Percentiles rank a stretch among this genome's conserved stretches.
These are phyloP conservation scores for Dreissena polymorpha DNA, from an alignment of 1,140 invertebrate species.

Conservation along the genomic window DNA sequence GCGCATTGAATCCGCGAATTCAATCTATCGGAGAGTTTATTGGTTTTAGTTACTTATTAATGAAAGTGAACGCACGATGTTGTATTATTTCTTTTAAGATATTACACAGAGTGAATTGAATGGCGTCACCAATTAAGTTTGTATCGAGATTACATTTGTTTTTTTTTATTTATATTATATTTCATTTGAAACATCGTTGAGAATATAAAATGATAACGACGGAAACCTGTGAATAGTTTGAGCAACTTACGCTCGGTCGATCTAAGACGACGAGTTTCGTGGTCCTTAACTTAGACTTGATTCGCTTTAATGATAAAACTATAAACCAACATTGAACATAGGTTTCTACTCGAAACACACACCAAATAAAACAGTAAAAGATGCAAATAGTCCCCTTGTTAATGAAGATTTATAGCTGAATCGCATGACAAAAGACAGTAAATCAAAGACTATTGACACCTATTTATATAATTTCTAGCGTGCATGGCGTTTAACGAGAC, in stretches of 20 bases:
- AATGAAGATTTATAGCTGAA: constrained; percentile 14
- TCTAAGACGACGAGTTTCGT: not conserved
- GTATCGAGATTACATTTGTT: not conserved
- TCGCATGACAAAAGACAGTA: not conserved
- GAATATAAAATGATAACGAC: too few species aligned
- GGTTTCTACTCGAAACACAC: not conserved
- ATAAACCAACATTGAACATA: not conserved
- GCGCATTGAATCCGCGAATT: not conserved
- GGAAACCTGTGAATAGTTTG: too few species aligned
- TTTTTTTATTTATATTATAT: too few species aligned
- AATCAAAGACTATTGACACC: constrained; percentile 2
- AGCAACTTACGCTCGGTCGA: not conserved
- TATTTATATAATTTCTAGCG: constrained; percentile 41
- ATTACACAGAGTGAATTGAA: not conserved
- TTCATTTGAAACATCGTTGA: too few species aligned
- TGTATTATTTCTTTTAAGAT: too few species aligned
- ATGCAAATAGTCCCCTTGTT: constrained; percentile 7
- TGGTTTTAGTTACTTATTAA: constrained; percentile 19
- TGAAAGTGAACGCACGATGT: not conserved
- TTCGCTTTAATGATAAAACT: not conserved
- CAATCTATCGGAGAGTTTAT: not conserved
- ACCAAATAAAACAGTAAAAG: not conserved
- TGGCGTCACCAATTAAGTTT: not conserved
- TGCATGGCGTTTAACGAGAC: not conserved
- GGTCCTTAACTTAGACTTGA: not conserved